phyloP scores from a whole-genome alignment of 2,797 vertebrate genomes.

The Rhynchotus rufescens region DNA sequence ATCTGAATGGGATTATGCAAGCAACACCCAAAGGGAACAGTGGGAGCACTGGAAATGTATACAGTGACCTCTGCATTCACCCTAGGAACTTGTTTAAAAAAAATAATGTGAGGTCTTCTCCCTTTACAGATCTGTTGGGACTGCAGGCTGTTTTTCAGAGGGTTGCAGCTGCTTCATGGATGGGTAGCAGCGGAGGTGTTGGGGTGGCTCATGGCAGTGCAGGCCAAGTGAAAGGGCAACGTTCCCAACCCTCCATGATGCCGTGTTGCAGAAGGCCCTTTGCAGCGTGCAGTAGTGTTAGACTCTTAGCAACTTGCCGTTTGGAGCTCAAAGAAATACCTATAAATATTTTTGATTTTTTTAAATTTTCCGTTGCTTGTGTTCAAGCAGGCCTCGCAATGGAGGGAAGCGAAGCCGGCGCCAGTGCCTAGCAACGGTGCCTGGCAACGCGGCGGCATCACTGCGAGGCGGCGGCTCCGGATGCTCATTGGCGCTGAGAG shows the following conservation, averaged over 20 bases:
- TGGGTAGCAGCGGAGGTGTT: background rate
- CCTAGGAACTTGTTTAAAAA: background rate
- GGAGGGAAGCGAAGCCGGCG: conserved; percentile 21
- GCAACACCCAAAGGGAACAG: background rate
- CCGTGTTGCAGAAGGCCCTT: rapidly evolving
- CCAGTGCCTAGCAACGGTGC: conserved; percentile 63
- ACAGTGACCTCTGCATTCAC: background rate
- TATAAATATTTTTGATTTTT: rapidly evolving
- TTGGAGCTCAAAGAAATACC: background rate
- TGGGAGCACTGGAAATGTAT: too few species aligned
- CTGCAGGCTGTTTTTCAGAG: background rate
- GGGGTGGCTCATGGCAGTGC: background rate
- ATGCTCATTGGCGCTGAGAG: conserved; percentile 19
- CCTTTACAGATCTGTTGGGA: background rate
- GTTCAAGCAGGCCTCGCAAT: background rate
- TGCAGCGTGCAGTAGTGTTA: rapidly evolving
- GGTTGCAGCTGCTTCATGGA: background rate
- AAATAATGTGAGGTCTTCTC: background rate
- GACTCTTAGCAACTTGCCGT: background rate
- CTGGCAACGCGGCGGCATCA: conserved; percentile 42
- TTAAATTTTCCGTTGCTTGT: background rate
- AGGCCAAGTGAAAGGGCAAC: too few species aligned
- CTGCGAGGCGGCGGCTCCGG: background rate
- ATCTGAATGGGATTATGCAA: background rate
- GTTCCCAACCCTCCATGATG: background rate